Base-by-base conservation (phyloP, 2,888 invertebrate genomes). In the Aradus depressus region DNA sequence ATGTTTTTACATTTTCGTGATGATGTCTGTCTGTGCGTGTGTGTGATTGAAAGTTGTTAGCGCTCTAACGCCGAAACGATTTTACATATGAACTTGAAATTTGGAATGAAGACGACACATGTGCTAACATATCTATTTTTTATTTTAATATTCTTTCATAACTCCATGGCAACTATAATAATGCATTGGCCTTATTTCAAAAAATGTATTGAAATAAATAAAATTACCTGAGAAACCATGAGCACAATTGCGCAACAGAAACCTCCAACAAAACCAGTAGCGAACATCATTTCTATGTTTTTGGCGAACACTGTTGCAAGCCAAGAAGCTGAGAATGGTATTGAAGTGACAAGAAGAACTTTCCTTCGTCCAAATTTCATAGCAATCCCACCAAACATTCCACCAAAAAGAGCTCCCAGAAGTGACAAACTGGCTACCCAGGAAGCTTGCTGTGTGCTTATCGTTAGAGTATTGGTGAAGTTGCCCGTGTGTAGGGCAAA, bases 261-360 rank as follows among this genome's bases (percentile, higher is more conserved):
- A 1, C 91, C 92, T 38, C 86, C 88, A 52, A 88, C 68, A 65
- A 90, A 84, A 49, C 91, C 84, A 0, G 89, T 87, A 60, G 81
- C 73, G 68, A 84, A 86, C 75, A 91, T 82, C 70, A 84, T 76
- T 62, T 81, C 75, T 6, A 87, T 82, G 38, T 81, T 80, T 32
- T 79, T 80, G 12, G 87, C 84, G 54, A 84, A 75, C 2, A 83
- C 82, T 0, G 90, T 88, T 25, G 84, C 71, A 47, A 87, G 70
- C 89, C 90, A 92, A 51, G 87, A 83, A 2, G 80, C 71, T 41
- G 83, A 81, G 67, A 86, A 76, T 0, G 87, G 86, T 1, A 82
- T 74, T 1, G 84, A 82, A 3, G 84, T 80, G 16, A 80, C 70
- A 2, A 85, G 75, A 10, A 86, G 70, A 8, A 84, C 78, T 31